These are phyloP conservation scores for Emys orbicularis DNA, from an alignment of 2,797 vertebrate genomes.

Conservation along the genomic window DNA sequence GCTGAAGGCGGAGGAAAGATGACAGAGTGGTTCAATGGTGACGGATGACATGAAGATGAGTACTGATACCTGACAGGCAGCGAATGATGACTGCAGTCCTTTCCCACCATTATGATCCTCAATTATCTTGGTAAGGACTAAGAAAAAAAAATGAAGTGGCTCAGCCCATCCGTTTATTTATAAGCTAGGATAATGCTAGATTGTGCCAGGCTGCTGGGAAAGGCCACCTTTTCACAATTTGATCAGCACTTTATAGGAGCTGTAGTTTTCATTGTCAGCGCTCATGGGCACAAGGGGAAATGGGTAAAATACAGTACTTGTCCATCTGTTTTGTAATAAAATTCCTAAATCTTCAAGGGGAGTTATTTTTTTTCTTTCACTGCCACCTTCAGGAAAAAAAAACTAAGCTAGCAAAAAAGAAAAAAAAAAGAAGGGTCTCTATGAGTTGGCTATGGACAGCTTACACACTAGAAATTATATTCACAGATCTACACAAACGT, in stretches of 20 bases:
- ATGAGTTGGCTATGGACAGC: neutral
- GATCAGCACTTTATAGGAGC: slow-evolving; percentile 74
- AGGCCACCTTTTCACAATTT: slow-evolving; percentile 63
- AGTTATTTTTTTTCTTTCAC: slow-evolving; percentile 81
- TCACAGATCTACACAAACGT: slow-evolving; percentile 3
- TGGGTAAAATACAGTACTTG: slow-evolving; percentile 71
- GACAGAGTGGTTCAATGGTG: slow-evolving; percentile 93
- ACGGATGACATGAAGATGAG: slow-evolving; percentile 92
- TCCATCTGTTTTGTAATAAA: slow-evolving; percentile 82
- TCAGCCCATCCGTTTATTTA: slow-evolving; percentile 86
- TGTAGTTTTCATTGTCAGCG: slow-evolving; percentile 73
- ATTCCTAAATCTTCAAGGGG: slow-evolving; percentile 76
- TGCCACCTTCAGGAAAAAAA: slow-evolving; percentile 86
- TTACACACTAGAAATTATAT: neutral
- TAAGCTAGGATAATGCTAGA: slow-evolving; percentile 61
- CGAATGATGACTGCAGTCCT: slow-evolving; percentile 91
- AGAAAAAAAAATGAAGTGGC: slow-evolving; percentile 68
- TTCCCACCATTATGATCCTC: slow-evolving; percentile 91
- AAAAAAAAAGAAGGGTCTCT: neutral
- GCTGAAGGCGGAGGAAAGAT: slow-evolving; percentile 88
- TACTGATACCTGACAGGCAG: slow-evolving; percentile 94
- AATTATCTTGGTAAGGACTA: slow-evolving; percentile 90
- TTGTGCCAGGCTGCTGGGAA: slow-evolving; percentile 65
- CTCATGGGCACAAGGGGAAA: slow-evolving; percentile 75
- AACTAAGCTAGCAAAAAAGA: neutral